Base-by-base conservation (phyloP, 2,113 vertebrate genomes). In the Nibea coibor region DNA sequence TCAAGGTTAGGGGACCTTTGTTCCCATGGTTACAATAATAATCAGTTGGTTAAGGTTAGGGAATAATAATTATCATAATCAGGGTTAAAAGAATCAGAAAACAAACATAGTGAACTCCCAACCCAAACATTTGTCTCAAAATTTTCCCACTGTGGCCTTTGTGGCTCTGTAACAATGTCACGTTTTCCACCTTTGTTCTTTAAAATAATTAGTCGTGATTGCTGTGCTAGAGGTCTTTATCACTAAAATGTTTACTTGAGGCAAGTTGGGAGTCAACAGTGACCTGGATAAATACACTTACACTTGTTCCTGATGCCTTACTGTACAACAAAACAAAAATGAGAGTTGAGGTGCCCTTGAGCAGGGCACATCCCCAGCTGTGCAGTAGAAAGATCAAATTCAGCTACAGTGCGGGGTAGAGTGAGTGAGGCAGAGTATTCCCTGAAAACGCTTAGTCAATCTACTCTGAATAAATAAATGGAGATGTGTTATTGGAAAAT, bases 391-490 rank as follows among this genome's bases (percentile, higher is more conserved):
- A 24, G 35, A 39, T 39, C 35, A 39, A 24, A 45, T 59, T 20
- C 31, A 53, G 48, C 48, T 26, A 50, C 1, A 20, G 20, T 53
- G 58, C 20, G 8, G 35, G 35, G 7, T 6, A 39, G 35, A 1
- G 35, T 39, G 35, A 39, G 45, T 43, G 64, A 48, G 4, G 4
- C 42, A 35, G 7, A 54, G 39, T 19, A 19, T 26, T 70, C 20
- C 59, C 26, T 65, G 28, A 56, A 57, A 58, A 48, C 10, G 9
- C 51, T 48, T 9, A n/a, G 16, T 53, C 70, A 45, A 11, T 31
- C 56, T 31, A 26, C 11, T 20, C 63, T 56, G 39, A 42, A 63
- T 76, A 57, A 76, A 82, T 65, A 39, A 67, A 78, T 56, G 19
- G 14, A 58, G 26, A 64, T 20, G 19, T 16, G 17, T 75, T 59